These are phyloP conservation scores for Drosophila takahashii DNA, from an alignment of 1,140 invertebrate species.

Conservation along the genomic window DNA sequence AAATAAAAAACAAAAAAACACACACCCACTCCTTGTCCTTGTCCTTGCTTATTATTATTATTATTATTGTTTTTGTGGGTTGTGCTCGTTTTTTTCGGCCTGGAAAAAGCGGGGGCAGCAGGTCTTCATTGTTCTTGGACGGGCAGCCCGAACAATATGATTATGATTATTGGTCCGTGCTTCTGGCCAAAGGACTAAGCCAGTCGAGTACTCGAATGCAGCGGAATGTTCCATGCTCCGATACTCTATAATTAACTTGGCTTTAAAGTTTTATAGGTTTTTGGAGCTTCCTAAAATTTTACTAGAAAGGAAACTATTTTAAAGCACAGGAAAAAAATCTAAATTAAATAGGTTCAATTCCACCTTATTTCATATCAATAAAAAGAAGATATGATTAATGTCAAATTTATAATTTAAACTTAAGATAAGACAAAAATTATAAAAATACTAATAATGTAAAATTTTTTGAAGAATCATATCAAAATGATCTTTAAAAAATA, in stretches of 20 bases:
- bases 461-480: no score
- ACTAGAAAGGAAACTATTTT: neutral
- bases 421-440: no score
- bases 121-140: constrained; percentile 52
- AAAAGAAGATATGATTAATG: no score
- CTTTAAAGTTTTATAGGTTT: neutral
- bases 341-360: no score
- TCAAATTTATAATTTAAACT: no score
- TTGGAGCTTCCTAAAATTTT: no score
- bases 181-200: constrained; percentile 61
- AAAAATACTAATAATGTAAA: no score
- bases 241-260: neutral
- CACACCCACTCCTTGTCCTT: constrained; percentile 21
- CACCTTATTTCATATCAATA: no score
- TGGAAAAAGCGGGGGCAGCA: neutral
- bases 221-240: constrained; percentile 1
- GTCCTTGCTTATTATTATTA: constrained; percentile 66
- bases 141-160: constrained; percentile 66
- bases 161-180: constrained; percentile 73
- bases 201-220: constrained; percentile 57
- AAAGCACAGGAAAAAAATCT: neutral
- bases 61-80: constrained; percentile 77
- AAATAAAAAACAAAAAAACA: neutral
- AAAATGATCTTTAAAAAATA: no score
- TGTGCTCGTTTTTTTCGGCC: constrained; percentile 27